phyloP scores from a whole-genome alignment of 92 coral and sea anemone genomes.

The Siderastrea siderea region DNA sequence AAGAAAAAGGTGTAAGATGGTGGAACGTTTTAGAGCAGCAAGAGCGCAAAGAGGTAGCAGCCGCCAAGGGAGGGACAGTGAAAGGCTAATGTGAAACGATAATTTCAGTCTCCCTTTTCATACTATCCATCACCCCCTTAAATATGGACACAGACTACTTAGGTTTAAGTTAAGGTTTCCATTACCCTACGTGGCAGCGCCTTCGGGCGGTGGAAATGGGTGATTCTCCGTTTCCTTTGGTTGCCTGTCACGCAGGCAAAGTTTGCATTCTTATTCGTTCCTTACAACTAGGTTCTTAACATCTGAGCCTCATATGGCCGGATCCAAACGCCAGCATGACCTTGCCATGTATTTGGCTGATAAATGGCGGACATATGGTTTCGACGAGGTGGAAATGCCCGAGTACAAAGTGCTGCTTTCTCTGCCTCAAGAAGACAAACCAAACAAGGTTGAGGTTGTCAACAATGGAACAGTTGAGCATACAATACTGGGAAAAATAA shows the following conservation, averaged over 20 bases:
- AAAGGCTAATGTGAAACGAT: too few relatives aligned
- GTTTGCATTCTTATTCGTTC: background rate
- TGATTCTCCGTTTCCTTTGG: background rate
- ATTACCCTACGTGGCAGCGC: too few relatives aligned
- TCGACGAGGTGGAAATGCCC: conserved; percentile 86
- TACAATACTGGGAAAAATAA: conserved; percentile 55
- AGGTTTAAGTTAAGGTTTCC: too few relatives aligned
- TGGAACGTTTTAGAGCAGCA: too few relatives aligned
- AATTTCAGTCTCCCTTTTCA: too few relatives aligned
- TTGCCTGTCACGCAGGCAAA: background rate
- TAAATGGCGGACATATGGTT: conserved; percentile 80
- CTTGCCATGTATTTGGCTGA: conserved; percentile 74
- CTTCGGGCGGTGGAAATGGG: too few relatives aligned
- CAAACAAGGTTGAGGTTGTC: conserved; percentile 80
- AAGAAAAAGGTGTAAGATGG: too few relatives aligned
- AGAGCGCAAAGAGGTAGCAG: too few relatives aligned
- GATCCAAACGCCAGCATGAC: conserved; percentile 74
- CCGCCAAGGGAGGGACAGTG: too few relatives aligned
- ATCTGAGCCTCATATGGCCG: conserved; percentile 83
- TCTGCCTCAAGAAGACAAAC: conserved; percentile 80
- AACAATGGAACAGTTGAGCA: conserved; percentile 59
- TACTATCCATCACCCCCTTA: too few relatives aligned
- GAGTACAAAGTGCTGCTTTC: conserved; percentile 87
- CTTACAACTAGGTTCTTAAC: conserved; percentile 68
- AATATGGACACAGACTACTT: too few relatives aligned